Evolutionary conservation across 1,140 invertebrate species (phyloP).

Genomic region (Stegodyphus dumicola): DNA sequence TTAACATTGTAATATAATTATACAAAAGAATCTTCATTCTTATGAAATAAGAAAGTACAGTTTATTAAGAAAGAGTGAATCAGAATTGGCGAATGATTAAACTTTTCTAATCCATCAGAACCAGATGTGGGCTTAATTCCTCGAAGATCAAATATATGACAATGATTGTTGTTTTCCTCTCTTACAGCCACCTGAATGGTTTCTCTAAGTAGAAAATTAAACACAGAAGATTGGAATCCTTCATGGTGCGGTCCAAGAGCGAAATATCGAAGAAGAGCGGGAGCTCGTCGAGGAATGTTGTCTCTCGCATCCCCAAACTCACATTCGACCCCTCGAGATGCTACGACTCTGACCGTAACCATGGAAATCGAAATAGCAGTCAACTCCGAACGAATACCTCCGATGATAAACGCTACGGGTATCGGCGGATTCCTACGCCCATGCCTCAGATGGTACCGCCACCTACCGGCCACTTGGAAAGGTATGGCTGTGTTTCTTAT

Average conservation of each 20-base stretch:
- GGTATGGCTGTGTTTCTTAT: background rate
- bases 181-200: background rate
- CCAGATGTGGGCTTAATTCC: too few species aligned
- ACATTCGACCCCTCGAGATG: slow-evolving; percentile 39
- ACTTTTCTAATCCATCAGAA: too few species aligned
- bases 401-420: slow-evolving; percentile 28
- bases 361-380: slow-evolving; percentile 19
- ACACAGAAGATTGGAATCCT: slow-evolving; percentile 1
- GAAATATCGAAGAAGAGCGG: background rate
- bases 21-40: too few species aligned
- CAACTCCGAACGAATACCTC: background rate
- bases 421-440: slow-evolving; percentile 25
- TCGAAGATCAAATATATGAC: too few species aligned
- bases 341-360: slow-evolving; percentile 4
- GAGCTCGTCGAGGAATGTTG: background rate
- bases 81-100: too few species aligned
- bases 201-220: slow-evolving; percentile 8
- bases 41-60: too few species aligned
- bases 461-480: slow-evolving; percentile 1
- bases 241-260: background rate
- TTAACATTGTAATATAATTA: too few species aligned
- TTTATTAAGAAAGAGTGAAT: too few species aligned
- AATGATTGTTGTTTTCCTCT: too few species aligned
- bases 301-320: slow-evolving; percentile 41
- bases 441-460: slow-evolving; percentile 21